Percentiles rank a stretch among this genome's conserved stretches.
These are phyloP conservation scores for Eumaeus atala DNA, from an alignment of 1,140 invertebrate genomes.

Conservation along the genomic window DNA sequence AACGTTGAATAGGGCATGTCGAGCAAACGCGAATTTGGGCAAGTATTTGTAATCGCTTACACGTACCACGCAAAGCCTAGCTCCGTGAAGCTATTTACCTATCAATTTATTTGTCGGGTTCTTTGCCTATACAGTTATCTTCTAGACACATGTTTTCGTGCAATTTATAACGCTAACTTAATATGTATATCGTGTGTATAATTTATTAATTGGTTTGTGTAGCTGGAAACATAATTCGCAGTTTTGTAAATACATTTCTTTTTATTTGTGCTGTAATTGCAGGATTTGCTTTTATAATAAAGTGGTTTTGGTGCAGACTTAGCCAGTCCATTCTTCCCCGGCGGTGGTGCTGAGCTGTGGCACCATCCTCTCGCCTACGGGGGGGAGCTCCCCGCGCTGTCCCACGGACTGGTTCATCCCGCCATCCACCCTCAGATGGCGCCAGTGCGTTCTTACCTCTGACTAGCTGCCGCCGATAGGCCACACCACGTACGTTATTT, in stretches of 20 bases:
- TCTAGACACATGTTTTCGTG: conserved; percentile 58
- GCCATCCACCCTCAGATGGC: conserved; percentile 97
- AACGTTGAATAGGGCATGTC: conserved; percentile 30
- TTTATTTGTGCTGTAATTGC: neutral
- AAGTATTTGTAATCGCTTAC: conserved; percentile 70
- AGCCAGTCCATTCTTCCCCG: conserved; percentile 95
- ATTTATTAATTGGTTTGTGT: conserved; percentile 8
- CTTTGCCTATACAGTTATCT: conserved; percentile 46
- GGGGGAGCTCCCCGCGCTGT: conserved; percentile 88
- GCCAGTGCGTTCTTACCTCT: conserved; percentile 95
- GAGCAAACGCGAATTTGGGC: conserved; percentile 56
- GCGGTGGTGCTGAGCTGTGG: conserved; percentile 89
- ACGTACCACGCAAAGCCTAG: conserved; percentile 69
- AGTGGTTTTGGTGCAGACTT: conserved; percentile 79
- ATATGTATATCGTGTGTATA: conserved; percentile 14
- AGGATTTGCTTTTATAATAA: neutral
- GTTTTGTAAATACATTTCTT: conserved; percentile 49
- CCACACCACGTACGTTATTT: conserved; percentile 68
- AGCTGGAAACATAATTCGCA: conserved; percentile 49
- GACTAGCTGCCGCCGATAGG: conserved; percentile 95
- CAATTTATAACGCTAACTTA: conserved; percentile 11
- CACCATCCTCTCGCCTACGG: conserved; percentile 90
- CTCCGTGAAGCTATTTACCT: conserved; percentile 60
- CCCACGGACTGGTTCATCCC: conserved; percentile 94
- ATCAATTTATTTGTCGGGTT: conserved; percentile 58